These are phyloP conservation scores for Psix sp. DNA, from an alignment of 1,140 invertebrate species.

Conservation along the genomic window DNA sequence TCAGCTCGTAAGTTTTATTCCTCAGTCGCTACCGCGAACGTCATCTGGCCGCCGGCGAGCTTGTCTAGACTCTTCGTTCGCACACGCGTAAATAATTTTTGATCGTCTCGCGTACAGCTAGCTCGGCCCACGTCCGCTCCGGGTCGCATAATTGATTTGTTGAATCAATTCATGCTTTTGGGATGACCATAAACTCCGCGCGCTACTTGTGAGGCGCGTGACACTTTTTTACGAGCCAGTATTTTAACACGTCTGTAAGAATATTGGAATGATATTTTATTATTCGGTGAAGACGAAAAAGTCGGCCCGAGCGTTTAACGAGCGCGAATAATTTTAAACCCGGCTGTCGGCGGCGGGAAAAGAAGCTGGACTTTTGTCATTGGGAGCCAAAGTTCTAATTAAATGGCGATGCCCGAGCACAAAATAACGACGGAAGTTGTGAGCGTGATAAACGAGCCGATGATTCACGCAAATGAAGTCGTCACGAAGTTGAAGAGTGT, in stretches of 20 bases:
- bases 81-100: conserved; percentile 87
- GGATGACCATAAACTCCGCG: conserved; percentile 23
- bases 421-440: conserved; percentile 18
- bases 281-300: no score
- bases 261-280: no score
- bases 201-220: conserved; percentile 13
- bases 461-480: conserved; percentile 50
- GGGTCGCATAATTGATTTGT: conserved; percentile 59
- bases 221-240: conserved; percentile 13
- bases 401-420: no score
- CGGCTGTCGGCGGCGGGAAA: no score
- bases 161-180: conserved; percentile 50
- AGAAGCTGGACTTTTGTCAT: no score
- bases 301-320: no score
- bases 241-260: no score
- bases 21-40: conserved; percentile 48
- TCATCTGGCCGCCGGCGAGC: conserved; percentile 9
- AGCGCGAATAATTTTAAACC: no score
- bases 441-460: conserved; percentile 47
- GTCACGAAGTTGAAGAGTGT: conserved; percentile 38
- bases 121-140: conserved; percentile 13
- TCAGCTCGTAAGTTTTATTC: conserved; percentile 75
- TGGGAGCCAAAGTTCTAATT: no score
- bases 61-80: conserved; percentile 70
- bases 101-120: conserved; percentile 28